phyloP scores from a whole-genome alignment of 2,888 invertebrate genomes.

The Nymphalis urticae region DNA sequence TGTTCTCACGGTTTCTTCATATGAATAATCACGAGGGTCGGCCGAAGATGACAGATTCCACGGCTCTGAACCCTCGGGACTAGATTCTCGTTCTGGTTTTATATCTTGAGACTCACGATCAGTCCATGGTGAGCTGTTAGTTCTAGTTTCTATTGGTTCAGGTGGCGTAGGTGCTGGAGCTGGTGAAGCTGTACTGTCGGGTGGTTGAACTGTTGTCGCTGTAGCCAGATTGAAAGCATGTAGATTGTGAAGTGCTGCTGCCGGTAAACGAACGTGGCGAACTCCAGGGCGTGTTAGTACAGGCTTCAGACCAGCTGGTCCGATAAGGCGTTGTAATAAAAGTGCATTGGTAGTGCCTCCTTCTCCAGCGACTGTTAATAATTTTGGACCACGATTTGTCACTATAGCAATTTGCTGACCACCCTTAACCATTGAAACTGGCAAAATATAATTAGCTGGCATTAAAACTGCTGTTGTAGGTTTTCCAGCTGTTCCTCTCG shows the following conservation, averaged over 20 bases:
- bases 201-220: conserved; percentile 58
- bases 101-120: conserved; percentile 58
- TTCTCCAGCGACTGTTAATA: conserved; percentile 71
- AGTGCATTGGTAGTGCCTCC: conserved; percentile 83
- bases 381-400: conserved; percentile 84
- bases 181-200: conserved; percentile 64
- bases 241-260: conserved; percentile 71
- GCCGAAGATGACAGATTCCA: conserved; percentile 62
- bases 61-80: conserved; percentile 70
- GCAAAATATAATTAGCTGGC: conserved; percentile 87
- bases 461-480: conserved; percentile 85
- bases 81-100: conserved; percentile 64
- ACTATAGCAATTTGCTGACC: conserved; percentile 88
- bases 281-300: conserved; percentile 80
- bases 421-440: conserved; percentile 87
- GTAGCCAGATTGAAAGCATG: conserved; percentile 68
- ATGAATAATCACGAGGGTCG: conserved; percentile 66
- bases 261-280: conserved; percentile 75
- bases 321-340: conserved; percentile 85
- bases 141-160: conserved; percentile 66
- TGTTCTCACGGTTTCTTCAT: conserved; percentile 70
- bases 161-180: conserved; percentile 63
- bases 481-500: conserved; percentile 82
- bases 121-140: conserved; percentile 66
- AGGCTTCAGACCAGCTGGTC: conserved; percentile 83